phyloP scores from a whole-genome alignment of 2,113 vertebrate genomes.

The Dascyllus trimaculatus region DNA sequence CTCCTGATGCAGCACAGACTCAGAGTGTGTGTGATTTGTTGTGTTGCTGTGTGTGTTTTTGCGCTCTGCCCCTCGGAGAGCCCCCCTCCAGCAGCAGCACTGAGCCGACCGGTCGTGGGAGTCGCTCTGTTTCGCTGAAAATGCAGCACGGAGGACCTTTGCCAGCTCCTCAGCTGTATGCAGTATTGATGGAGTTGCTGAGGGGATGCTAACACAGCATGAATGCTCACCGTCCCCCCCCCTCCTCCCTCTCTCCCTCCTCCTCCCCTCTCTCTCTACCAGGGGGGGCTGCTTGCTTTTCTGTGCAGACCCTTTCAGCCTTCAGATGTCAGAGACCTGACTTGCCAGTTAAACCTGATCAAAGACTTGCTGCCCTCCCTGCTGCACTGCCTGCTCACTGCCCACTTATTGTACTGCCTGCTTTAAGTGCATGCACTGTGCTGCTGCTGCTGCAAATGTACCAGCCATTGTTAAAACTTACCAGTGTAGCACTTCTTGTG shows the following conservation, averaged over 20 bases:
- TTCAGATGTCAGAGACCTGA: slow-evolving; percentile 71
- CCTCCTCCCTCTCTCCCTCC: slow-evolving; percentile 40
- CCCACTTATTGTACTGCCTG: slow-evolving; percentile 39
- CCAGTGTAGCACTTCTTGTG: slow-evolving; percentile 11
- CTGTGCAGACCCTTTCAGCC: slow-evolving; percentile 62
- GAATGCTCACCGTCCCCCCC: slow-evolving; percentile 76
- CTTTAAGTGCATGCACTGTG: slow-evolving; percentile 22
- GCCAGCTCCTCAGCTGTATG: slow-evolving; percentile 86
- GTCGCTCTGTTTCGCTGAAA: slow-evolving; percentile 67
- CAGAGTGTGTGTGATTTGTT: slow-evolving; percentile 28
- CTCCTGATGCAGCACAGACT: slow-evolving; percentile 70
- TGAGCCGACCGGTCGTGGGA: slow-evolving; percentile 70
- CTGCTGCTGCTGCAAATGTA: slow-evolving; percentile 30
- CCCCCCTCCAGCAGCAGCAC: slow-evolving; percentile 40
- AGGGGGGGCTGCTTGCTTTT: slow-evolving; percentile 41
- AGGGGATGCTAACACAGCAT: slow-evolving; percentile 88
- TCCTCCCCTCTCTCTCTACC: slow-evolving; percentile 19
- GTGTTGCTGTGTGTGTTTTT: slow-evolving; percentile 14
- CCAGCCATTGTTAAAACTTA: slow-evolving; percentile 29
- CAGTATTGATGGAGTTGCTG: slow-evolving; percentile 89
- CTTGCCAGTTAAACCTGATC: slow-evolving; percentile 74
- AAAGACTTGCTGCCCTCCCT: slow-evolving; percentile 55
- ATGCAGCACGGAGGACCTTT: slow-evolving; percentile 79
- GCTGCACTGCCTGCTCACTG: slow-evolving; percentile 51
- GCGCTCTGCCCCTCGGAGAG: slow-evolving; percentile 42